A percentile compares a stretch with the other conserved stretches of the same genome.
Evolutionary conservation across 2,888 invertebrate genomes (phyloP).

Genomic region (Augiades crinisus): DNA sequence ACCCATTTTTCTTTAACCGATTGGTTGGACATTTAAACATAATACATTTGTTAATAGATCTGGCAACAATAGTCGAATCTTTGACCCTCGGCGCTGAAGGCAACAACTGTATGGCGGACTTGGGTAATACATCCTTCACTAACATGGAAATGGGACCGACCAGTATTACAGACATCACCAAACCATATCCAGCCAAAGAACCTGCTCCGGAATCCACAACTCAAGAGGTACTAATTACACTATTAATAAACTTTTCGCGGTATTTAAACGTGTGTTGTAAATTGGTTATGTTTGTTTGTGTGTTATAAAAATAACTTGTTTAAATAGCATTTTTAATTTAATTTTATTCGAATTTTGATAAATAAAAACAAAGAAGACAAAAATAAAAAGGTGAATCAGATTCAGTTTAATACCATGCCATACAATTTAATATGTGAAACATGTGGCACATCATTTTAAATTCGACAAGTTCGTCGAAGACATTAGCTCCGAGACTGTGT

Average conservation of each 20-base stretch:
- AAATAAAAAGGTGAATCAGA: too few species aligned
- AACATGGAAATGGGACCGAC: slow-evolving; percentile 81
- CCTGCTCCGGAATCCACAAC: slow-evolving; percentile 61
- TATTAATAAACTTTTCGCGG: background rate
- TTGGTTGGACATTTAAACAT: too few species aligned
- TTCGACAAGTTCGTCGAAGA: too few species aligned
- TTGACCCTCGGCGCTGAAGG: slow-evolving; percentile 85
- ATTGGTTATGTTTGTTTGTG: background rate
- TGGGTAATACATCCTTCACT: slow-evolving; percentile 66
- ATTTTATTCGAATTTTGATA: too few species aligned
- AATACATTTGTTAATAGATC: slow-evolving; percentile 80
- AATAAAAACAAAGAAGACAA: too few species aligned
- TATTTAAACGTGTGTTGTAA: too few species aligned
- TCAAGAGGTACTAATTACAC: slow-evolving; percentile 51
- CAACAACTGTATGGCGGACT: slow-evolving; percentile 79
- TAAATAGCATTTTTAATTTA: too few species aligned
- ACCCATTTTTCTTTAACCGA: too few species aligned
- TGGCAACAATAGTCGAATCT: slow-evolving; percentile 93
- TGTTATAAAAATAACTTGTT: too few species aligned
- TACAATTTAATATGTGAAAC: too few species aligned
- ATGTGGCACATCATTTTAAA: too few species aligned
- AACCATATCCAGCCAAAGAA: slow-evolving; percentile 77
- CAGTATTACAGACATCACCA: slow-evolving; percentile 76
- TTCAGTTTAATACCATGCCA: too few species aligned
- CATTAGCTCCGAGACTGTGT: background rate